Conservation (phyloP, 1,140 invertebrate species). For the Orchesella cincta region DNA sequence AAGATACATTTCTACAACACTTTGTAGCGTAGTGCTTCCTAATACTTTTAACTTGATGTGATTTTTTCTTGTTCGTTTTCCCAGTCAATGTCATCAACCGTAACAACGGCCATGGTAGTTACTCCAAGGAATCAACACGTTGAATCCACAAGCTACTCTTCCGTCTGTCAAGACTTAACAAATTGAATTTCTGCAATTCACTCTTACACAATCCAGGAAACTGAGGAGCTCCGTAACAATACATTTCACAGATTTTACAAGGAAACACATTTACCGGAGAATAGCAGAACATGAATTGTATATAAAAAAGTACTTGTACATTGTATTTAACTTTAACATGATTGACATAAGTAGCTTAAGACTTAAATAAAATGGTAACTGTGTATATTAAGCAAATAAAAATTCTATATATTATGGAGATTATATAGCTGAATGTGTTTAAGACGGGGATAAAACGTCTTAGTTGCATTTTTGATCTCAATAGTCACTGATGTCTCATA, state of each 20-base stretch:
- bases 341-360: no score
- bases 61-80: constrained; percentile 25
- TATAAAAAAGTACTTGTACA: no score
- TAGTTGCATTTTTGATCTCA: no score
- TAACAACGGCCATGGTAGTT: constrained; percentile 28
- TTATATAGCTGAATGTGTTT: no score
- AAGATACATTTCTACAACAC: neutral
- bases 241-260: neutral
- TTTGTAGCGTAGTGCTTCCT: neutral
- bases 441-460: no score
- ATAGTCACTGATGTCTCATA: neutral
- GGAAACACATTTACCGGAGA: no score
- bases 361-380: no score
- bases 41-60: neutral
- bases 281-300: no score
- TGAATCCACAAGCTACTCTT: constrained; percentile 39
- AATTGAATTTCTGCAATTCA: constrained; percentile 5
- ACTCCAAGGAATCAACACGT: constrained; percentile 27
- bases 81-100: constrained; percentile 40
- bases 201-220: neutral
- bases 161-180: constrained; percentile 37
- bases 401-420: no score
- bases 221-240: neutral
- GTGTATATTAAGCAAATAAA: no score
- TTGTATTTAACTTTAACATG: no score